Evolutionary conservation across 2,113 vertebrate genomes (phyloP), one percentile per base, ranked within the genome.

Genomic region (Acinonyx jubatus): DNA sequence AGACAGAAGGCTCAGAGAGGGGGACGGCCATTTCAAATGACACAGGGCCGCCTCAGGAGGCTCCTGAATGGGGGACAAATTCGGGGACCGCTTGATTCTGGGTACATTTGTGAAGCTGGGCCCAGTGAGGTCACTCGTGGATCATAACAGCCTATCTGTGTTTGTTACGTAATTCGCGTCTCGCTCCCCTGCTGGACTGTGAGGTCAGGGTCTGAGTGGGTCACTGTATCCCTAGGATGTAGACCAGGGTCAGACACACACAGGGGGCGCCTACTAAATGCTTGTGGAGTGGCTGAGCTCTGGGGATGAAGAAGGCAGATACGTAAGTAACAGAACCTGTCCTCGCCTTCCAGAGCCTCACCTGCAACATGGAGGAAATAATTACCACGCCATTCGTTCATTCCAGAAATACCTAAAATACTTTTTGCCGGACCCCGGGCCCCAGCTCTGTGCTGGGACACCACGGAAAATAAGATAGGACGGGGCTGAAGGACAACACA

Each of bases 91-190:
- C 16, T 4, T 21, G 85, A 65, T 38, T 41, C 78, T 27, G 19
- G 12, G 55, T 21, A 1, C 9, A 13, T 52, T 13, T 33, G 41
- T 65, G 41, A 89, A 14, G 11, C 33, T 23, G 52, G 78, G 19
- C 11, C n/a, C 45, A 3, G 0, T 5, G 80, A 29, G 4, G 13
- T 16, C 29, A 31, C 33, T 23, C 36, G 14, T 6, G 5, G 12
- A 16, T n/a, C 38, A 9, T 57, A n/a, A 3, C 33, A 13, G 14
- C 1, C 12, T 80, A 9, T 14, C 25, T 80, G 68, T 33, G 65
- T 15, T 8, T 68, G 78, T 16, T 21, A 16, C 50, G 4, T 36
- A 14, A 36, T 36, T 33, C 8, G 7, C 1, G 1, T 23, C 36
- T 2, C 25, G 25, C 25, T 71, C 31, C 29, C 18, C 25, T 38